Evolutionary conservation across 2,888 invertebrate species (phyloP).

Genomic region (Calameuta pallipes): DNA sequence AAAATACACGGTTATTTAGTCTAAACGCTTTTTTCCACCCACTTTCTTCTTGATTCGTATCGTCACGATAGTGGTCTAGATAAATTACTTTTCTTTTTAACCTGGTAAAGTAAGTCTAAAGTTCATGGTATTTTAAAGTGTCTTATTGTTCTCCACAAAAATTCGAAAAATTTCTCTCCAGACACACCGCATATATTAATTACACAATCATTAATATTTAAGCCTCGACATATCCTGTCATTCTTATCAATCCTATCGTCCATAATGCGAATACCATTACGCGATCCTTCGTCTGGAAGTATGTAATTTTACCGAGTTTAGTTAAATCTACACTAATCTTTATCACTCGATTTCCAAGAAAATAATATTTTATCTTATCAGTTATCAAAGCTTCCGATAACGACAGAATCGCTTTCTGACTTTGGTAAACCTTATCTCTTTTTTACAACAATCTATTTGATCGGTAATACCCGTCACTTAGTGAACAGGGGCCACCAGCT

Average conservation of each 20-base stretch:
- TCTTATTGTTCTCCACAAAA: too few relatives aligned
- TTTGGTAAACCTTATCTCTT: background rate
- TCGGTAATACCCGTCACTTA: background rate
- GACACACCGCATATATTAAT: too few relatives aligned
- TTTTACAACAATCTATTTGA: constrained; percentile 1
- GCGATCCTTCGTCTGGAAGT: background rate
- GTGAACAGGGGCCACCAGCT: background rate
- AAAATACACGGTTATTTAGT: too few relatives aligned
- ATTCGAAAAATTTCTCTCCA: too few relatives aligned
- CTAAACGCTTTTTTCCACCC: background rate
- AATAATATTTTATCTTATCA: background rate
- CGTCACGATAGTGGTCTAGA: background rate
- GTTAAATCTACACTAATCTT: background rate
- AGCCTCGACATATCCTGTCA: too few relatives aligned
- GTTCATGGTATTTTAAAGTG: too few relatives aligned
- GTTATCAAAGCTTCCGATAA: background rate
- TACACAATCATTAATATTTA: too few relatives aligned
- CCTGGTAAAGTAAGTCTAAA: too few relatives aligned
- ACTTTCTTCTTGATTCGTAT: background rate
- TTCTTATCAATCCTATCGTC: too few relatives aligned
- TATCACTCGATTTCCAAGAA: background rate
- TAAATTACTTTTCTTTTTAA: background rate
- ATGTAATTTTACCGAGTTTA: background rate
- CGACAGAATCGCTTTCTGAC: background rate
- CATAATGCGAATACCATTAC: too few relatives aligned